phyloP scores from a whole-genome alignment of 2,113 vertebrate species.

The Calyptommatus sinebrachiatus region DNA sequence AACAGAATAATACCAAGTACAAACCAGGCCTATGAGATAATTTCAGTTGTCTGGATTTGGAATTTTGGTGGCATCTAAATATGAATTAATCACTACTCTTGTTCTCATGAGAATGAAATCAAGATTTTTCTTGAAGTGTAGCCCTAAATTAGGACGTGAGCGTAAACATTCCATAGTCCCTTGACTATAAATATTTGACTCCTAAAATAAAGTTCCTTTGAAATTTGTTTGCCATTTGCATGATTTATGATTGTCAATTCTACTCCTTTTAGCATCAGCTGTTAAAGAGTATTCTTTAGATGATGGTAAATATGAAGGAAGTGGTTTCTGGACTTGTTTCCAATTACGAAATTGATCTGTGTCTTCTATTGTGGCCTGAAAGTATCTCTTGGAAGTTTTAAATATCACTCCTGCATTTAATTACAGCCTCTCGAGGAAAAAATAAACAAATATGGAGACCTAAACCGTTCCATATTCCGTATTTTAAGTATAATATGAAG shows the following conservation, averaged over 20 bases:
- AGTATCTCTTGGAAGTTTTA: conserved; percentile 74
- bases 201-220: conserved; percentile 63
- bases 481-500: conserved; percentile 47
- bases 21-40: conserved; percentile 27
- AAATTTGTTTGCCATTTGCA: conserved; percentile 52
- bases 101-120: conserved; percentile 46
- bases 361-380: conserved; percentile 80
- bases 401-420: conserved; percentile 81
- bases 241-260: conserved; percentile 69
- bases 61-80: conserved; percentile 41
- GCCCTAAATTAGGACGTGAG: conserved; percentile 49
- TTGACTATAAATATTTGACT: conserved; percentile 74
- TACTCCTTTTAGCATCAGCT: conserved; percentile 67
- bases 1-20: too few species aligned
- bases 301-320: conserved; percentile 80
- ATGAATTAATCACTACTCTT: conserved; percentile 44
- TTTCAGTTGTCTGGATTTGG: conserved; percentile 34
- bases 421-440: conserved; percentile 64
- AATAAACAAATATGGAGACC: background rate
- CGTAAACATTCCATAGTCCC: conserved; percentile 59
- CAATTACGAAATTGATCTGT: conserved; percentile 74
- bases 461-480: conserved; percentile 50
- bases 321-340: conserved; percentile 78
- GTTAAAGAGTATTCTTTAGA: conserved; percentile 73
- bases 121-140: conserved; percentile 29